A percentile compares a stretch with the other conserved stretches of the same genome.
Conservation (phyloP, 2,888 invertebrate species). For the Leptarthrus brevirostris region DNA sequence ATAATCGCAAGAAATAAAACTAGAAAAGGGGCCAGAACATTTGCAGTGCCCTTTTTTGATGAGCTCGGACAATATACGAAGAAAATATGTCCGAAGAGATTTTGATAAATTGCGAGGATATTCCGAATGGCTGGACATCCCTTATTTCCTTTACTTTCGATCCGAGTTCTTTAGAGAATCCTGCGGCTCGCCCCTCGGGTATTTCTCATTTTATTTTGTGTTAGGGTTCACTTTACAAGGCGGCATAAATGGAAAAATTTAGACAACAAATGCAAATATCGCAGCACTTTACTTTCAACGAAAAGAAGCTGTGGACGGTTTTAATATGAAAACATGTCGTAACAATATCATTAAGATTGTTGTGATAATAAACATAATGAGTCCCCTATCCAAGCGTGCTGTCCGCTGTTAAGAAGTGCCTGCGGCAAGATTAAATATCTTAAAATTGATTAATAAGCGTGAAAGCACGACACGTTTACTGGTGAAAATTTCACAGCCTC, state of each 20-base stretch:
- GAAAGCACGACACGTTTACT: conserved; percentile 14
- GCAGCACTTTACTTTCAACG: neutral
- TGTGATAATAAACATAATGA: conserved; percentile 19
- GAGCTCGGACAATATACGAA: conserved; percentile 29
- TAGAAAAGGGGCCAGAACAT: conserved; percentile 31
- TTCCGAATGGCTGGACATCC: conserved; percentile 34
- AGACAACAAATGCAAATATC: neutral
- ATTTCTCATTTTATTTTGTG: conserved; percentile 16
- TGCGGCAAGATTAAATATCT: neutral
- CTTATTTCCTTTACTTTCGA: conserved; percentile 9
- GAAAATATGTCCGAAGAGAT: conserved; percentile 45
- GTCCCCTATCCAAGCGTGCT: neutral
- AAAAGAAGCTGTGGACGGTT: neutral
- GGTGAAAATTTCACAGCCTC: neutral
- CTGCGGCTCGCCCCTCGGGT: conserved; percentile 7
- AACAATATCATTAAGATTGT: conserved; percentile 32
- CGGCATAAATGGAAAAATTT: neutral
- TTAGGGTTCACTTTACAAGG: neutral
- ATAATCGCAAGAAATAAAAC: conserved; percentile 44
- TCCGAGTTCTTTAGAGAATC: neutral
- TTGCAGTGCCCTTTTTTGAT: conserved; percentile 43
- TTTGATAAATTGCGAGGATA: conserved; percentile 49
- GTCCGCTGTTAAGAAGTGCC: neutral
- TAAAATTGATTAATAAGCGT: conserved; percentile 31
- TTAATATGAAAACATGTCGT: conserved; percentile 26